Evolutionary conservation across 1,140 invertebrate species (phyloP).

Genomic region (Hermetia illucens): DNA sequence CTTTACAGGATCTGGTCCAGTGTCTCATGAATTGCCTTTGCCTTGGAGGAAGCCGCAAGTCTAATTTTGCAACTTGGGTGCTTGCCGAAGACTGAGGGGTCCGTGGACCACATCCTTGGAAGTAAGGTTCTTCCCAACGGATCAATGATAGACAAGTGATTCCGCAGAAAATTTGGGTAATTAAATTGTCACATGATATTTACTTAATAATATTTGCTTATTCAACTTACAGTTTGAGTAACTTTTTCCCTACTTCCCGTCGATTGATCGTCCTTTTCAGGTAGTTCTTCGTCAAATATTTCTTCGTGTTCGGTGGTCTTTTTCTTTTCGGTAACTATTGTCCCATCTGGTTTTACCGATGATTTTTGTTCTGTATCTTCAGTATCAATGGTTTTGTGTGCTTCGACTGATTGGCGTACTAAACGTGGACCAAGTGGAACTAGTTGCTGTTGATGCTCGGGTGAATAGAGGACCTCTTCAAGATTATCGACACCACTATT

Average conservation of each 20-base stretch:
- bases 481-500: conserved; percentile 49
- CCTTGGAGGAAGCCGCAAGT: no score
- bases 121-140: no score
- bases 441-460: conserved; percentile 41
- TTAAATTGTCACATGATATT: conserved; percentile 1
- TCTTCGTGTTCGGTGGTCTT: conserved; percentile 70
- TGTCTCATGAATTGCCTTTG: no score
- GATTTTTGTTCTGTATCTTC: conserved; percentile 58
- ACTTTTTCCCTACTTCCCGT: conserved; percentile 16
- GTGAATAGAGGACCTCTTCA: conserved; percentile 45
- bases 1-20: no score
- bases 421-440: conserved; percentile 50
- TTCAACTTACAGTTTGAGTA: conserved; percentile 13
- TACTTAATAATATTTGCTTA: neutral
- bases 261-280: conserved; percentile 37
- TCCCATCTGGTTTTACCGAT: conserved; percentile 57
- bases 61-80: no score
- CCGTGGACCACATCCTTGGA: no score
- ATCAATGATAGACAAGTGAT: no score
- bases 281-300: conserved; percentile 59
- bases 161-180: no score
- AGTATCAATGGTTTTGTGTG: conserved; percentile 66
- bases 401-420: conserved; percentile 59
- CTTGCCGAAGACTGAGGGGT: no score
- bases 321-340: conserved; percentile 68